A percentile compares a stretch with the other conserved stretches of the same genome.
These are phyloP conservation scores for Ariolimax columbianus DNA, from an alignment of 2,888 invertebrate species.

Conservation along the genomic window DNA sequence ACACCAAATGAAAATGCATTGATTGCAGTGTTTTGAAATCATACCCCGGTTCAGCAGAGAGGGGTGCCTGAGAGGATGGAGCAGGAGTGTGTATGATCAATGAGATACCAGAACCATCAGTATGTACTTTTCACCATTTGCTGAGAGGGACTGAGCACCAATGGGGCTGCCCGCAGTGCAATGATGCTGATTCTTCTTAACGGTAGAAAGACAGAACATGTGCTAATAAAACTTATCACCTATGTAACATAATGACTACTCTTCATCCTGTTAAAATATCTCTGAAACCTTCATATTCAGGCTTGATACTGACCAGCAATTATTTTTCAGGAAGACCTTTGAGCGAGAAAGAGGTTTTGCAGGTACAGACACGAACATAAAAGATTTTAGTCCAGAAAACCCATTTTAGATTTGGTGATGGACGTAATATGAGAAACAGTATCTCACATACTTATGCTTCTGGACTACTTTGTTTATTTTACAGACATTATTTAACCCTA, in stretches of 20 bases:
- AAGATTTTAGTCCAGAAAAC: neutral
- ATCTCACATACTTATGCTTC: neutral
- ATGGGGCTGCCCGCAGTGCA: too few relatives aligned
- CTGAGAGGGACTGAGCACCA: too few relatives aligned
- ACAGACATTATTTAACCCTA: neutral
- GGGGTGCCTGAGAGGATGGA: too few relatives aligned
- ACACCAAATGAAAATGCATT: too few relatives aligned
- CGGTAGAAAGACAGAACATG: too few relatives aligned
- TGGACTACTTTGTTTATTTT: neutral
- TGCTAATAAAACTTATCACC: too few relatives aligned
- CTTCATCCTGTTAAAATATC: neutral
- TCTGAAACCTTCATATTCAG: neutral
- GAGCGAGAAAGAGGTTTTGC: slow-evolving; percentile 11
- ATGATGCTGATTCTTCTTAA: too few relatives aligned
- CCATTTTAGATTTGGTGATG: slow-evolving; percentile 29
- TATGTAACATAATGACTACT: neutral
- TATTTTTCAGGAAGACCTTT: slow-evolving; percentile 14
- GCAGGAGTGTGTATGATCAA: too few relatives aligned
- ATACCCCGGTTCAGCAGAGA: too few relatives aligned
- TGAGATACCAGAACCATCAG: too few relatives aligned
- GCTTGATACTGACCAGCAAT: neutral
- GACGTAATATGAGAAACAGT: neutral
- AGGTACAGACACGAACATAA: neutral
- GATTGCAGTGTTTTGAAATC: too few relatives aligned
- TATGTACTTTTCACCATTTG: too few relatives aligned